These are phyloP conservation scores for Semibalanus balanoides DNA, from an alignment of 1,140 invertebrate species.

Conservation along the genomic window DNA sequence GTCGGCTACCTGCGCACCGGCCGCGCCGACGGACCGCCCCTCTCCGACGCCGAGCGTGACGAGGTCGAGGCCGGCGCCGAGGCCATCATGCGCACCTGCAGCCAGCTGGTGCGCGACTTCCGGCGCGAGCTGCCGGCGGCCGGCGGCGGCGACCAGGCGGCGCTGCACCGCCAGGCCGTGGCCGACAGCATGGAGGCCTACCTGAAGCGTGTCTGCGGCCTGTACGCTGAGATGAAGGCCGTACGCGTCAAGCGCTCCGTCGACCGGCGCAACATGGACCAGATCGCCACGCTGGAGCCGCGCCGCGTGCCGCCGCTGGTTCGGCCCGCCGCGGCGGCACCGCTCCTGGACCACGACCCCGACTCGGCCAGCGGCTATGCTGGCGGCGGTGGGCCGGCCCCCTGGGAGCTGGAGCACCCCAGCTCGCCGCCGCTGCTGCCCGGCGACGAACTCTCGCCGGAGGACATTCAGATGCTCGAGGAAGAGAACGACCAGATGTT, in stretches of 20 bases:
- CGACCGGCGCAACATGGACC: neutral
- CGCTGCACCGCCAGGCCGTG: neutral
- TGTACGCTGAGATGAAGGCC: neutral
- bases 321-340: too few species aligned
- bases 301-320: too few species aligned
- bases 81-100: neutral
- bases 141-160: neutral
- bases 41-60: neutral
- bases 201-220: neutral
- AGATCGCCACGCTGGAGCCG: neutral
- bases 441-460: slow-evolving; percentile 43
- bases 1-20: neutral
- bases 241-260: neutral
- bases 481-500: slow-evolving; percentile 64
- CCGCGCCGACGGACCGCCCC: neutral
- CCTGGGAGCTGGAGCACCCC: neutral
- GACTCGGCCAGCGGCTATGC: too few species aligned
- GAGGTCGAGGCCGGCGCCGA: neutral
- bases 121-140: neutral
- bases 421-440: neutral
- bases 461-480: slow-evolving; percentile 83
- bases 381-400: too few species aligned
- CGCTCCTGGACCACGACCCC: too few species aligned
- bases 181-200: neutral
- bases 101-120: neutral